Evolutionary conservation across 2,797 vertebrate species (phyloP).

Genomic region (Pseudochirops corinnae): DNA sequence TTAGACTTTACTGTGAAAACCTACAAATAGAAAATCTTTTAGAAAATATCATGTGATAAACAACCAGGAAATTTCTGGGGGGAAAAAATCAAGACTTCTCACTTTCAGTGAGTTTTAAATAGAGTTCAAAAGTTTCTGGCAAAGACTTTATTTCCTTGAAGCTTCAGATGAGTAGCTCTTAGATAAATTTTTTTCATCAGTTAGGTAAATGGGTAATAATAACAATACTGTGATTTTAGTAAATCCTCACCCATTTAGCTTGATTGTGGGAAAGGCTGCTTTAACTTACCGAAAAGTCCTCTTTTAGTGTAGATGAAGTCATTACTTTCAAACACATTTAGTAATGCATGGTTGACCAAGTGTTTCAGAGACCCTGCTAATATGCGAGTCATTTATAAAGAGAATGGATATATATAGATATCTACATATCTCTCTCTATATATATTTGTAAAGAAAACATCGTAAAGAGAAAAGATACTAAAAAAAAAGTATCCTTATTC

Average conservation of each 20-base stretch:
- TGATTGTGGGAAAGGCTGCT: not conserved
- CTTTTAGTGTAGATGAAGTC: not conserved
- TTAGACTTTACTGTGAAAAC: conserved; percentile 17
- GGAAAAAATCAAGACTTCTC: conserved; percentile 16
- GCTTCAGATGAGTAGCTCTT: conserved; percentile 3
- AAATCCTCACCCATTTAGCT: conserved; percentile 7
- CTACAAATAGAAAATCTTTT: conserved; percentile 36
- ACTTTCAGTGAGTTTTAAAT: conserved; percentile 21
- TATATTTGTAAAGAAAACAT: too few species aligned
- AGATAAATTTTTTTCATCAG: not conserved
- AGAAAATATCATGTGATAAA: not conserved
- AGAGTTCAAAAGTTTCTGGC: conserved; percentile 17
- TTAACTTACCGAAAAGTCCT: not conserved
- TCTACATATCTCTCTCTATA: too few species aligned
- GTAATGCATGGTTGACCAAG: not conserved
- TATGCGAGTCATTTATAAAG: not conserved
- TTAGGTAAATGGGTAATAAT: not conserved
- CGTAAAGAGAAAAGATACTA: not conserved
- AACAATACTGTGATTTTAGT: conserved; percentile 31
- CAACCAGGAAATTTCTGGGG: not conserved
- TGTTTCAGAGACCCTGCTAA: not conserved
- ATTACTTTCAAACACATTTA: not conserved
- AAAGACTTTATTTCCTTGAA: not conserved
- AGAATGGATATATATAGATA: too few species aligned
- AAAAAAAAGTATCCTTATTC: too few species aligned